Evolutionary conservation across 2,113 vertebrate species (phyloP).

Genomic region (Pelecanoides urinatrix): DNA sequence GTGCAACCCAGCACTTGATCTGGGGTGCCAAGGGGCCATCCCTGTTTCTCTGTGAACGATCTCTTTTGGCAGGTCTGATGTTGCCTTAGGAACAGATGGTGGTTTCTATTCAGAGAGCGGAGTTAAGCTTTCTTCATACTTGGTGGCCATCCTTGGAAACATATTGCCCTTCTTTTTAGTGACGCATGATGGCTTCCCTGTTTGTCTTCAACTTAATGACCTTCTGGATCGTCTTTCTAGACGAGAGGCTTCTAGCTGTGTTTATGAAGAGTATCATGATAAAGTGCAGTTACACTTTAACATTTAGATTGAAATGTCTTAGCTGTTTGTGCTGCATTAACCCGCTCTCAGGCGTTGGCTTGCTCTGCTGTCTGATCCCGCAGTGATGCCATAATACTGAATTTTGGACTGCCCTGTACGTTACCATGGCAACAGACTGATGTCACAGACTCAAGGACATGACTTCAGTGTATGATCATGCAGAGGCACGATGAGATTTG

Average conservation of each 20-base stretch:
- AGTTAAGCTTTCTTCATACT: not conserved
- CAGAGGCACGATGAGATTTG: constrained; percentile 31
- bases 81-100: constrained; percentile 54
- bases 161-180: not conserved
- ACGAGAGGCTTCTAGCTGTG: not conserved
- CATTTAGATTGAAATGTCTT: not conserved
- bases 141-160: constrained; percentile 21
- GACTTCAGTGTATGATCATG: constrained; percentile 57
- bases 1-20: not conserved
- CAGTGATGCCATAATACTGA: constrained; percentile 57
- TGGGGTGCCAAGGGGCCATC: not conserved
- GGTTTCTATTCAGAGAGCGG: constrained; percentile 48
- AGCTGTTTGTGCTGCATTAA: constrained; percentile 1
- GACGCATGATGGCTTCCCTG: not conserved
- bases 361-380: constrained; percentile 35
- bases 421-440: constrained; percentile 70
- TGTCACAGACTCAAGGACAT: constrained; percentile 70
- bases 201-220: not conserved
- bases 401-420: constrained; percentile 52
- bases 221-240: not conserved
- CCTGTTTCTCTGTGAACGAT: not conserved
- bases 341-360: constrained; percentile 7
- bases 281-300: not conserved
- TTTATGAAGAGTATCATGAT: not conserved
- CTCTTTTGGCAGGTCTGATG: not conserved